Percentiles rank a stretch among this genome's conserved stretches.
phyloP scores from a whole-genome alignment of 2,797 vertebrate genomes.

The Macroramphosus scolopax region DNA sequence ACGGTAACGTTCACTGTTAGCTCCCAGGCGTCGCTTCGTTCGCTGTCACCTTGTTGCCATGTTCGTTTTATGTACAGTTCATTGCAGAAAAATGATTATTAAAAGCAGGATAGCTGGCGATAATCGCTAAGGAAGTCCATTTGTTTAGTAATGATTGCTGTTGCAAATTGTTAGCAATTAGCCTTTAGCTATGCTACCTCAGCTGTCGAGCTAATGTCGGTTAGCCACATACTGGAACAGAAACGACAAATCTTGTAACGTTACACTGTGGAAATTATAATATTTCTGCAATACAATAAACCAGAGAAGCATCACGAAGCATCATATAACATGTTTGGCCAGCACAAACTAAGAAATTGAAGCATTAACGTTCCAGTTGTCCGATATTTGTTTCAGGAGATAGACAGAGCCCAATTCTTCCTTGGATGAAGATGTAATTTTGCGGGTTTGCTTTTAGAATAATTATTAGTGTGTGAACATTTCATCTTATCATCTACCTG shows the following conservation, averaged over 20 bases:
- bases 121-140: slow-evolving; percentile 14
- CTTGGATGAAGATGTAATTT: background rate
- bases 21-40: background rate
- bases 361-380: background rate
- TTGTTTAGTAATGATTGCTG: slow-evolving; percentile 31
- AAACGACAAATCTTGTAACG: background rate
- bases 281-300: rapidly evolving
- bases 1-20: background rate
- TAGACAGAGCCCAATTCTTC: slow-evolving; percentile 51
- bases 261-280: rapidly evolving
- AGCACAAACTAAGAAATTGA: background rate
- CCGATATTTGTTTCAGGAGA: slow-evolving; percentile 48
- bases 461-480: too few relatives aligned
- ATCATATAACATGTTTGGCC: too few relatives aligned
- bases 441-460: background rate
- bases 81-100: background rate
- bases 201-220: slow-evolving; percentile 33
- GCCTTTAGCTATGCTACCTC: slow-evolving; percentile 17
- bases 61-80: too few relatives aligned
- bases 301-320: too few relatives aligned
- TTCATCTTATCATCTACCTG: too few relatives aligned
- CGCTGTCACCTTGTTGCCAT: rapidly evolving
- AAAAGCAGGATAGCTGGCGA: background rate
- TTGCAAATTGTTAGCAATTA: slow-evolving; percentile 34
- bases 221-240: slow-evolving; percentile 13